Evolutionary conservation across 2,113 vertebrate species (phyloP).

Genomic region (Centropristis striata): DNA sequence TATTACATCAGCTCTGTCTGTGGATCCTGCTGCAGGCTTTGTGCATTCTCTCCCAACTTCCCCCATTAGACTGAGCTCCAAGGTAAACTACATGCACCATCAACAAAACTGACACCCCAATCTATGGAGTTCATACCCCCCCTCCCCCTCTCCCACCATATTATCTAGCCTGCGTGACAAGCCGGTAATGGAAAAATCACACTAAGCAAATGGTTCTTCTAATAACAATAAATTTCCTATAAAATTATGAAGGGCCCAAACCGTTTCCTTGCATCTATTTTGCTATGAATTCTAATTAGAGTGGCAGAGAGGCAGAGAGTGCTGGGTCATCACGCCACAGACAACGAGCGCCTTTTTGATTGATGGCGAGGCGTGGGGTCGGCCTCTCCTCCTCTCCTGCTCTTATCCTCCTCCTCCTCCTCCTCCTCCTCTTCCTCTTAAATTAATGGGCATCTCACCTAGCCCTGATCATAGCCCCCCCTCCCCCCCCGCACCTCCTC

Average conservation of each 20-base stretch:
- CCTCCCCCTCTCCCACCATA: slow-evolving; percentile 82
- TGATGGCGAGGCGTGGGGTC: slow-evolving; percentile 91
- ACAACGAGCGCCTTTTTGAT: slow-evolving; percentile 90
- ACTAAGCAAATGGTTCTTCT: slow-evolving; percentile 99
- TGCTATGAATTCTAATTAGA: slow-evolving; percentile 99
- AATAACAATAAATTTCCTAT: slow-evolving; percentile 99
- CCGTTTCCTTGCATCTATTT: slow-evolving; percentile 98
- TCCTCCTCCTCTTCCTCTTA: slow-evolving; percentile 78
- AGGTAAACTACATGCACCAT: slow-evolving; percentile 99
- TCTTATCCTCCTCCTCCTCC: slow-evolving; percentile 50
- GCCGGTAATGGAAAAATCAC: slow-evolving; percentile 99
- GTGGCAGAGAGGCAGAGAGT: slow-evolving; percentile 89
- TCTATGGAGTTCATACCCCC: slow-evolving; percentile 94
- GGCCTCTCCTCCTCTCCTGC: slow-evolving; percentile 86
- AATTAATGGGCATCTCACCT: slow-evolving; percentile 96
- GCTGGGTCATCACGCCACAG: slow-evolving; percentile 97
- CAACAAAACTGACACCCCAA: slow-evolving; percentile 98
- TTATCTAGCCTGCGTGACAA: slow-evolving; percentile 98
- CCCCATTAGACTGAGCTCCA: slow-evolving; percentile 93
- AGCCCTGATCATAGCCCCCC: slow-evolving; percentile 93
- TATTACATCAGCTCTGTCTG: slow-evolving; percentile 30
- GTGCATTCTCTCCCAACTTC: slow-evolving; percentile 94
- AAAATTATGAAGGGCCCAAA: slow-evolving; percentile 98
- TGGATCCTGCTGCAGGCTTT: slow-evolving; percentile 56
- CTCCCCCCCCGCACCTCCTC: slow-evolving; percentile 90